A percentile compares a stretch with the other conserved stretches of the same genome.
These are phyloP conservation scores for Cydia fagiglandana DNA, from an alignment of 1,140 invertebrate species.

Conservation along the genomic window DNA sequence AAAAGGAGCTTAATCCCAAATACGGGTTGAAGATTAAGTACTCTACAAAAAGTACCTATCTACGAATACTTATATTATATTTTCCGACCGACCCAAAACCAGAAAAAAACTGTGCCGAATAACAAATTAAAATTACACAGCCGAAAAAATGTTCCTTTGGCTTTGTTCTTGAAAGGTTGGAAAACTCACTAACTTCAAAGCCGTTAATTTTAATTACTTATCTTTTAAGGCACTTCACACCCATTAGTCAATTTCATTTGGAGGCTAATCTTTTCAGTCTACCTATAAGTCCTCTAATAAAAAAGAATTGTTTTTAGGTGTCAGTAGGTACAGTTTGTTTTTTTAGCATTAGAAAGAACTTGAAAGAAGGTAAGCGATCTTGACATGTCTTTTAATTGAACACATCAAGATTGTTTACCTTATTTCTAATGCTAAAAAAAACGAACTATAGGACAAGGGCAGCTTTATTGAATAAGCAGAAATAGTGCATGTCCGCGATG, in stretches of 20 bases:
- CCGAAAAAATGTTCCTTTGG: not conserved
- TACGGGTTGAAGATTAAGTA: not conserved
- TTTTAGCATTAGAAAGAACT: too few species aligned
- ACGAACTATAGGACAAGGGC: not conserved
- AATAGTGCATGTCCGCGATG: not conserved
- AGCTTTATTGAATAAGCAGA: not conserved
- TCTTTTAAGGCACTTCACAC: not conserved
- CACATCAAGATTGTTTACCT: too few species aligned
- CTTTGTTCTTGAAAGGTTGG: slow-evolving; percentile 4
- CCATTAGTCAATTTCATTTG: not conserved
- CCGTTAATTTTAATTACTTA: slow-evolving; percentile 10
- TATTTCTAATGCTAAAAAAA: too few species aligned
- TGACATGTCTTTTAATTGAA: too few species aligned
- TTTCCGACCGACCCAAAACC: not conserved
- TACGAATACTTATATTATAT: not conserved
- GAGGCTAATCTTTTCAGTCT: not conserved
- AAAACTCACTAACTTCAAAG: slow-evolving; percentile 13
- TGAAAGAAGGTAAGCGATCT: too few species aligned
- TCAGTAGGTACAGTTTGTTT: too few species aligned
- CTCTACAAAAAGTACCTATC: not conserved
- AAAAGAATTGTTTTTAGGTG: not conserved
- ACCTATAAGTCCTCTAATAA: not conserved
- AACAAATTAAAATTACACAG: not conserved
- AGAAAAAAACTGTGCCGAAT: not conserved
- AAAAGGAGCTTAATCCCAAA: not conserved